Base-by-base conservation (phyloP, 1,140 invertebrate species). In the Calosoma granatense region DNA sequence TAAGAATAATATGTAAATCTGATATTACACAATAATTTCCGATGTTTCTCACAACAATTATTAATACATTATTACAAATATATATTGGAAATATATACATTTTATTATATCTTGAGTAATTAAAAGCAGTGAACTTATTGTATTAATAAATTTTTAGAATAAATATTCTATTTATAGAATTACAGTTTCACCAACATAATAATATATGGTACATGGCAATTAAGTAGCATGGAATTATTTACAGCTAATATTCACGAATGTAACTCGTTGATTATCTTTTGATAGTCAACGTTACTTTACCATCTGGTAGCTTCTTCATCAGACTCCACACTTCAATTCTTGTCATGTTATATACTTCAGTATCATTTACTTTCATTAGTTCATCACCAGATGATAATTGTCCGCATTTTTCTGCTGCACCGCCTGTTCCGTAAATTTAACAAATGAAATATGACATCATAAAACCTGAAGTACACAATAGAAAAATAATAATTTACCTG, bases 311-410 rank as follows among this genome's bases (percentile, higher is more conserved):
- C 61, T 90, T 87, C 71, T 94, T 94, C 74, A 96, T 85, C 55
- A 92, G 81, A 61, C 89, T 90, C 93, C 93, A 96, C 30, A 90
- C 92, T 74, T 95, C 91, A 57, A 92, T 92, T 59, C 92, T 80
- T 1, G 91, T 88, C 80, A 94, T 88, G 47, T 81, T 80, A 55
- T 84, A 83, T 59, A 94, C 84, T 56, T 88, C 84, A 47, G 81
- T 80, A 20, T 84, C 86, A 65, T 94, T 94, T 19, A 95, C 86
- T 58, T 82, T 80, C 4, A 94, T 69, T 56, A 97, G 79, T 73
- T 94, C 89, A 71, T 95, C 92, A 22, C 90, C 90, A 43, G 88
- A 87, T 64, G 83, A 78, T 59, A 97, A 78, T 63, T 83, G 78
- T 59, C 89, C 90, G 68, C 83, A 85, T 76, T 93, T 92, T 64